Conservation (phyloP, 2,113 vertebrate species). For the Gasterosteus aculeatus region DNA sequence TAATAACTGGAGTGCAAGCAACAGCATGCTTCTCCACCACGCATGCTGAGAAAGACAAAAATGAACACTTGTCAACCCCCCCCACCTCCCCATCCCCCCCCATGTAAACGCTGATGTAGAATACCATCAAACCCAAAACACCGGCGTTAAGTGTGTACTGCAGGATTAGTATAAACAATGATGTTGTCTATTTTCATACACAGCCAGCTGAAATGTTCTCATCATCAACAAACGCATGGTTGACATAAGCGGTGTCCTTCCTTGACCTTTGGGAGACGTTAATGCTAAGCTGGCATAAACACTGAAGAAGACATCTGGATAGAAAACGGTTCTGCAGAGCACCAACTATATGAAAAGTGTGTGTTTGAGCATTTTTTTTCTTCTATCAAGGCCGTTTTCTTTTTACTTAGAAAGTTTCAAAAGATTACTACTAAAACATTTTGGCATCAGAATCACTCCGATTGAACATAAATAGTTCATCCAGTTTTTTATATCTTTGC, state of each 20-base stretch:
- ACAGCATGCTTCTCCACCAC: slow-evolving; percentile 57
- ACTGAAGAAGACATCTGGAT: neutral
- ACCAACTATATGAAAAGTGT: slow-evolving; percentile 18
- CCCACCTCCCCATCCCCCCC: neutral
- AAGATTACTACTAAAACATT: slow-evolving; percentile 22
- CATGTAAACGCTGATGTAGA: slow-evolving; percentile 76
- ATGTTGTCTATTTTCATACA: slow-evolving; percentile 3
- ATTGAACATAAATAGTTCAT: slow-evolving; percentile 13
- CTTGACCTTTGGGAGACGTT: neutral
- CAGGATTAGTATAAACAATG: slow-evolving; percentile 1
- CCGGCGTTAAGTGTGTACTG: slow-evolving; percentile 16
- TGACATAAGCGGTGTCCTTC: slow-evolving; percentile 3
- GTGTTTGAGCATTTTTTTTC: slow-evolving; percentile 7
- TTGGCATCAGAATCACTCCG: slow-evolving; percentile 29
- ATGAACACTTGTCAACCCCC: slow-evolving; percentile 43
- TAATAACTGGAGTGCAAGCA: slow-evolving; percentile 76
- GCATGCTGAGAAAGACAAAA: slow-evolving; percentile 65
- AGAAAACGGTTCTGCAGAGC: slow-evolving; percentile 3
- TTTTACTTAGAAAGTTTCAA: slow-evolving; percentile 20
- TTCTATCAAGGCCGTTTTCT: slow-evolving; percentile 7
- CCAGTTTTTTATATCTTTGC: neutral
- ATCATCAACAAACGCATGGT: neutral
- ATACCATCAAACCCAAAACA: slow-evolving; percentile 57
- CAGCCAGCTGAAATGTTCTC: neutral
- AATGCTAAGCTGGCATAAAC: neutral